phyloP scores from a whole-genome alignment of 92 coral and sea anemone species.

The Bergia sp. region DNA sequence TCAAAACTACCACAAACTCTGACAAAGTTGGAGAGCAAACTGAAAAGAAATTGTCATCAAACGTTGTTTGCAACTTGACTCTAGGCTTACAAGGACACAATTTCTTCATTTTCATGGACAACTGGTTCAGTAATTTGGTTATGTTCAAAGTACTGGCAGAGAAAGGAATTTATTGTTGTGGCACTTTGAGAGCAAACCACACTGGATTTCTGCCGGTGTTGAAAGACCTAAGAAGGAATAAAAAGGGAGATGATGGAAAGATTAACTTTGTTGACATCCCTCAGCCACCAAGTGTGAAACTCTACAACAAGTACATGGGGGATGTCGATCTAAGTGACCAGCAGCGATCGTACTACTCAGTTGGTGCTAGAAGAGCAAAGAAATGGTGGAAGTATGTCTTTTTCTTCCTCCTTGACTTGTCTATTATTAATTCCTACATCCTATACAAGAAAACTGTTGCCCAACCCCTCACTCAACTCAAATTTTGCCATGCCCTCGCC shows the following conservation, averaged over 20 bases:
- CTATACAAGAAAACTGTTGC: slow-evolving; percentile 4
- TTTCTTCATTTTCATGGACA: no score
- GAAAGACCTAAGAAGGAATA: background rate
- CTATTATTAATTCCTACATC: slow-evolving; percentile 14
- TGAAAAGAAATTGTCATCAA: no score
- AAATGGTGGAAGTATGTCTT: slow-evolving; percentile 1
- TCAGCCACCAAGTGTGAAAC: slow-evolving; percentile 7
- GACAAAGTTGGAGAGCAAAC: no score
- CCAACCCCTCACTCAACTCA: background rate
- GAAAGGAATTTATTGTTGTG: background rate
- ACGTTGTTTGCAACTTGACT: no score
- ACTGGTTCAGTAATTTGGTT: no score
- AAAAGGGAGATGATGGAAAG: slow-evolving; percentile 9
- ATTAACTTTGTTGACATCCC: background rate
- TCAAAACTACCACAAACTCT: no score
- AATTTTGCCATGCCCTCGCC: slow-evolving; percentile 21
- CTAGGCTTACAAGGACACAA: no score
- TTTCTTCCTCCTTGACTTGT: slow-evolving; percentile 27
- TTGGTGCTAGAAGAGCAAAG: slow-evolving; percentile 23
- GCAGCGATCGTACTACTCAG: background rate
- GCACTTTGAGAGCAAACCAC: background rate
- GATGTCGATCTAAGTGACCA: slow-evolving; percentile 10
- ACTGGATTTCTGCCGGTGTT: background rate
- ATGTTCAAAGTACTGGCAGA: no score
- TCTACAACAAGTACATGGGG: slow-evolving; percentile 11